These are phyloP conservation scores for Aramus guarauna DNA, from an alignment of 2,113 vertebrate genomes.

Conservation along the genomic window DNA sequence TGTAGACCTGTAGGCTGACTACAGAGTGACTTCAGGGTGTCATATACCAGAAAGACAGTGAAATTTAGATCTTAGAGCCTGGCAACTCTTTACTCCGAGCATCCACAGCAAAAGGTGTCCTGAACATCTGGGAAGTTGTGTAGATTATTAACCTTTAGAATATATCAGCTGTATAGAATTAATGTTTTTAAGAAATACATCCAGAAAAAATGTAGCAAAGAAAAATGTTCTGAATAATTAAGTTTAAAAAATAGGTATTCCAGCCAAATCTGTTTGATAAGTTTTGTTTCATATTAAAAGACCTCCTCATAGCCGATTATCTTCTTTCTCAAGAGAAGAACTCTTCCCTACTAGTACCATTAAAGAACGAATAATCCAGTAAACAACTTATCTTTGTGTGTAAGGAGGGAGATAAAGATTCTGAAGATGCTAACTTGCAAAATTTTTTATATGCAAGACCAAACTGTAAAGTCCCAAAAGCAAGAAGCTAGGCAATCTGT, in stretches of 20 bases:
- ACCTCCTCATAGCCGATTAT: not conserved
- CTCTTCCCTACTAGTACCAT: rapidly evolving
- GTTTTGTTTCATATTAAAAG: not conserved
- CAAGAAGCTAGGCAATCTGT: rapidly evolving
- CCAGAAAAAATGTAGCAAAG: not conserved
- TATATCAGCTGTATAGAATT: not conserved
- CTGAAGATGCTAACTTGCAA: not conserved
- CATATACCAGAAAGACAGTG: not conserved
- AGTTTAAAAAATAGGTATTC: not conserved
- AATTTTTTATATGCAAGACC: not conserved
- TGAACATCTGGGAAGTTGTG: not conserved
- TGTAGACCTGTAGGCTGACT: not conserved
- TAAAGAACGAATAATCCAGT: not conserved
- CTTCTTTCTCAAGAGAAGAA: not conserved
- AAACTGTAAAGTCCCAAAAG: not conserved
- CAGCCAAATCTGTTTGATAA: not conserved
- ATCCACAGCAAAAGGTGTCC: not conserved
- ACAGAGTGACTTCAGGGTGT: not conserved
- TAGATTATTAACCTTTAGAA: not conserved
- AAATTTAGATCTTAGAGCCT: not conserved
- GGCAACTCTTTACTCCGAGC: not conserved
- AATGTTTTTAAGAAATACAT: not conserved
- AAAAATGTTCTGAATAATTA: not conserved
- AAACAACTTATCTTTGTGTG: not conserved
- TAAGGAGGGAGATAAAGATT: not conserved